These are phyloP conservation scores for Nemotelus nigrinus DNA, from an alignment of 2,888 invertebrate genomes.

Conservation along the genomic window DNA sequence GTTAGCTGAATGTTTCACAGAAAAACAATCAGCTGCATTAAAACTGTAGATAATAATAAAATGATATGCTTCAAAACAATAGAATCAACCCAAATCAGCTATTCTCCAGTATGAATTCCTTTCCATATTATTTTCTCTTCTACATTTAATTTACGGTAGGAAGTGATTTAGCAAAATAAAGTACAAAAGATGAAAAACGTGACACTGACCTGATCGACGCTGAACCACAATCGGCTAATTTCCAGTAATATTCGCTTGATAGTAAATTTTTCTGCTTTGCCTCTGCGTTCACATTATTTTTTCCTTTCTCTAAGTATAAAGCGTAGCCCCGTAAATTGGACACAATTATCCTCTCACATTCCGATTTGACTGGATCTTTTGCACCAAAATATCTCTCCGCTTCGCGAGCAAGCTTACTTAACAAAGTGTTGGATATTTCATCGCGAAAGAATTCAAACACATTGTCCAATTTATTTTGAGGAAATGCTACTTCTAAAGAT, in stretches of 20 bases:
- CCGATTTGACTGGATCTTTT: slow-evolving; percentile 67
- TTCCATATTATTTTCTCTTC: no score
- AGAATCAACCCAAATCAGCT: no score
- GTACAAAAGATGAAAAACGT: not conserved
- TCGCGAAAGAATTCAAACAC: slow-evolving; percentile 84
- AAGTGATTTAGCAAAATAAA: not conserved
- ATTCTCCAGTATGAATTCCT: no score
- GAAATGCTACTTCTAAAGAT: slow-evolving; percentile 81
- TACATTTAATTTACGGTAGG: no score
- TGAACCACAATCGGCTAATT: slow-evolving; percentile 69
- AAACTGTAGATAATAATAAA: no score
- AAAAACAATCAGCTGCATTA: no score
- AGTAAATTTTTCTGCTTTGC: slow-evolving; percentile 69
- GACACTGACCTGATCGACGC: slow-evolving; percentile 62
- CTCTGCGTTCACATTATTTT: slow-evolving; percentile 67
- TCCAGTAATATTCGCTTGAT: slow-evolving; percentile 76
- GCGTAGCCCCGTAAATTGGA: slow-evolving; percentile 74
- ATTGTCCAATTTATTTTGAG: slow-evolving; percentile 78
- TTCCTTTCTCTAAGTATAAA: slow-evolving; percentile 70
- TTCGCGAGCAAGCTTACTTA: no score
- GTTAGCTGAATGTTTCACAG: no score
- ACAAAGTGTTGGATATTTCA: slow-evolving; percentile 69
- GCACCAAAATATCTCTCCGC: no score
- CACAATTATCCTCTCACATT: slow-evolving; percentile 73
- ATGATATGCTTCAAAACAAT: no score